Conservation (phyloP, 2,888 invertebrate species). For the Drosophila nr. fundita region DNA sequence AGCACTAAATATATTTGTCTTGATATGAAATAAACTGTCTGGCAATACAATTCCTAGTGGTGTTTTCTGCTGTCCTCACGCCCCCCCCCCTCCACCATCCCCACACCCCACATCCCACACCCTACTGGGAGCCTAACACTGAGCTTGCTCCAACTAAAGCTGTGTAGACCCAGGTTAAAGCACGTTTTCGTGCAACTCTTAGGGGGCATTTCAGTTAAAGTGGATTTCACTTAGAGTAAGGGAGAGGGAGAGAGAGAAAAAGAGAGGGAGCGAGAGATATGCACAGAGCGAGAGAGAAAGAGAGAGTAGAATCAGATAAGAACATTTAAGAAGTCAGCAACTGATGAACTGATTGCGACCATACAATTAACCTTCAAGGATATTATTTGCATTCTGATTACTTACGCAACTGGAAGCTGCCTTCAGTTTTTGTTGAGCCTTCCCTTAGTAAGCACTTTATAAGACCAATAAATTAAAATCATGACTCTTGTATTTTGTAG, state of each 20-base stretch:
- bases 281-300: neutral
- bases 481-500: neutral
- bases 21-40: constrained; percentile 53
- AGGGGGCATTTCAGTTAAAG: neutral
- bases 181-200: neutral
- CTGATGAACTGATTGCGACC: neutral
- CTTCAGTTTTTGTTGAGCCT: neutral
- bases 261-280: neutral
- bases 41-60: constrained; percentile 27
- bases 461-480: neutral
- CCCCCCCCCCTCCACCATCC: too few relatives aligned
- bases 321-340: neutral
- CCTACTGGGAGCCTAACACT: neutral
- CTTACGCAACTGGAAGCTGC: neutral
- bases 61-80: neutral
- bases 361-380: neutral
- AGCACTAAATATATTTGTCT: constrained; percentile 25
- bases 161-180: neutral
- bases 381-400: neutral
- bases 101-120: neutral
- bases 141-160: neutral
- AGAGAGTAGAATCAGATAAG: neutral
- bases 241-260: neutral
- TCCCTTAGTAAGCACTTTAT: neutral
- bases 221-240: neutral